Conservation (phyloP, 2,888 invertebrate species). For the Myopa tessellatipennis region DNA sequence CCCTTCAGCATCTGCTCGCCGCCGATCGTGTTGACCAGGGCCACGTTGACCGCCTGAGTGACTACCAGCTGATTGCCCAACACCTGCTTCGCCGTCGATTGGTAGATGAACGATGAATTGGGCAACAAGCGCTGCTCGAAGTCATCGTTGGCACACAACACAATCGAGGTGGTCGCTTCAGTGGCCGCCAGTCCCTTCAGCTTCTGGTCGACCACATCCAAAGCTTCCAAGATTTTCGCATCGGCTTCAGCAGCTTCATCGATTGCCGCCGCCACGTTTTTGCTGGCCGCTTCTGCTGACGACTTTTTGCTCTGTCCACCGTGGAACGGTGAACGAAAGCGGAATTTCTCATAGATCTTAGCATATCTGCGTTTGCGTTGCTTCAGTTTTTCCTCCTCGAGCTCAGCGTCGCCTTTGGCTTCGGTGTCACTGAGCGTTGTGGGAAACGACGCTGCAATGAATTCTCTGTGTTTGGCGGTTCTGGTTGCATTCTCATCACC, state of each 20-base stretch:
- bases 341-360: slow-evolving; percentile 64
- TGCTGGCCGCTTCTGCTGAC: background rate
- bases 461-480: slow-evolving; percentile 8
- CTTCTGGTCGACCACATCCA: slow-evolving; percentile 62
- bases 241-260: slow-evolving; percentile 53
- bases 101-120: slow-evolving; percentile 77
- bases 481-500: slow-evolving; percentile 44
- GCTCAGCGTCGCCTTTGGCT: slow-evolving; percentile 37
- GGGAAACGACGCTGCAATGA: slow-evolving; percentile 33
- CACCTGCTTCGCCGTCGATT: slow-evolving; percentile 67
- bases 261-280: background rate
- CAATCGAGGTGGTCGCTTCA: slow-evolving; percentile 35
- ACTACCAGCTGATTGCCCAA: slow-evolving; percentile 54
- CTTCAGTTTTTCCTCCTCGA: slow-evolving; percentile 52
- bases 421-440: slow-evolving; percentile 7
- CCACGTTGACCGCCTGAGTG: slow-evolving; percentile 64
- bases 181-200: slow-evolving; percentile 53
- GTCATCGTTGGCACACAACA: slow-evolving; percentile 55
- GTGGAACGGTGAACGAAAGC: slow-evolving; percentile 57
- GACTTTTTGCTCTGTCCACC: slow-evolving; percentile 50
- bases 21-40: slow-evolving; percentile 62
- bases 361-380: slow-evolving; percentile 61
- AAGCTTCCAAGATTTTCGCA: slow-evolving; percentile 60
- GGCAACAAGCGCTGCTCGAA: slow-evolving; percentile 70
- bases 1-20: slow-evolving; percentile 59